A percentile compares a stretch with the other conserved stretches of the same genome.
phyloP scores from a whole-genome alignment of 2,113 vertebrate species.

The Bolborhynchus lineola region DNA sequence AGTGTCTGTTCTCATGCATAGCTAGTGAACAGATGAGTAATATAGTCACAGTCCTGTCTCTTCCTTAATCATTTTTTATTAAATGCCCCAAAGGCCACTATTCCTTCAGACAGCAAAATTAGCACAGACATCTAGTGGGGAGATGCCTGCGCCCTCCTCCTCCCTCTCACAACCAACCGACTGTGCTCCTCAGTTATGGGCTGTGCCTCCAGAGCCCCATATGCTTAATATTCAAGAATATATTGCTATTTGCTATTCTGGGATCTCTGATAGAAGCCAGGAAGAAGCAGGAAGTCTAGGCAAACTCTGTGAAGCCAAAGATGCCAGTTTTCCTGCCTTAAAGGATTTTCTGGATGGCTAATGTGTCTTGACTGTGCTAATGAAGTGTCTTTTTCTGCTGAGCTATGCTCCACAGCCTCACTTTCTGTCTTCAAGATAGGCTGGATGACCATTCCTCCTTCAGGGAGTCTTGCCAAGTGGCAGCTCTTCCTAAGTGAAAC shows the following conservation, averaged over 20 bases:
- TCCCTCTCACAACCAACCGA: too few relatives aligned
- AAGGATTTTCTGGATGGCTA: not conserved
- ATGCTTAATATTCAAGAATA: not conserved
- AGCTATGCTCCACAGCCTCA: not conserved
- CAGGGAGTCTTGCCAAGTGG: not conserved
- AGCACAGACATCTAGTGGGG: not conserved
- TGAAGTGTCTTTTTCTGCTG: not conserved
- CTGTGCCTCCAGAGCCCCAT: not conserved
- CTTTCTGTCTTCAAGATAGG: not conserved
- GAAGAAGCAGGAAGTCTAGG: not conserved
- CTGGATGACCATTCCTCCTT: not conserved
- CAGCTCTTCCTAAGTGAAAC: not conserved
- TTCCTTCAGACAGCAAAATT: not conserved
- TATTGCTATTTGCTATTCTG: not conserved
- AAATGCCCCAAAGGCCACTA: slow-evolving; percentile 11
- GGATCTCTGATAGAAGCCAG: not conserved
- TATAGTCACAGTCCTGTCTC: not conserved
- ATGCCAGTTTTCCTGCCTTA: not conserved
- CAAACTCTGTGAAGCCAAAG: not conserved
- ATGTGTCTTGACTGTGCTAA: not conserved
- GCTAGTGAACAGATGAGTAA: not conserved
- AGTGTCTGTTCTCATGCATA: not conserved
- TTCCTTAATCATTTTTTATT: slow-evolving; percentile 18
- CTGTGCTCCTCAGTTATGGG: accelerated
- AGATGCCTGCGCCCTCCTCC: not conserved